phyloP scores from a whole-genome alignment of 1,140 invertebrate species.

The Liolophura sinensis region DNA sequence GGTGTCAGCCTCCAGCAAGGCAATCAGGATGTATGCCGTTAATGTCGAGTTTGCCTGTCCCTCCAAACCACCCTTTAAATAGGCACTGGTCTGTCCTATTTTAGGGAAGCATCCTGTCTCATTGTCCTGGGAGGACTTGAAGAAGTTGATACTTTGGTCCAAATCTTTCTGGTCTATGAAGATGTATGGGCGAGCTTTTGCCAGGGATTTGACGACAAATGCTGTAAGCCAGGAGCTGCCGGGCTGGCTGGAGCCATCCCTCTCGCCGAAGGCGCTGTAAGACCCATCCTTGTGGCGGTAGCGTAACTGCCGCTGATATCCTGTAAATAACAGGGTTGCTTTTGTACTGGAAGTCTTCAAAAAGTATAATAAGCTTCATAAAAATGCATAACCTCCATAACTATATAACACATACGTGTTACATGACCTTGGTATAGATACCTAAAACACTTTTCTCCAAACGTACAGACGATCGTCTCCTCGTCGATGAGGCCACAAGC shows the following conservation, averaged over 20 bases:
- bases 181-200: conserved; percentile 78
- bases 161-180: conserved; percentile 76
- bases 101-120: conserved; percentile 80
- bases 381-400: too few species aligned
- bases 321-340: conserved; percentile 48
- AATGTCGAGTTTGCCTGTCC: conserved; percentile 23
- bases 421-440: too few species aligned
- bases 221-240: conserved; percentile 88
- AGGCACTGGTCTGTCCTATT: conserved; percentile 46
- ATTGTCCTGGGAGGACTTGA: conserved; percentile 71
- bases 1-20: conserved; percentile 44
- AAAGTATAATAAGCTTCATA: too few species aligned
- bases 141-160: conserved; percentile 75
- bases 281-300: conserved; percentile 87
- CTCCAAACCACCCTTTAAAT: conserved; percentile 52
- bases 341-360: neutral
- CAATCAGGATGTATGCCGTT: conserved; percentile 51
- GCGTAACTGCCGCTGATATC: conserved; percentile 89
- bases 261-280: conserved; percentile 86
- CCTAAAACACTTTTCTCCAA: too few species aligned
- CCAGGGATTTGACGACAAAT: conserved; percentile 83
- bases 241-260: conserved; percentile 71
- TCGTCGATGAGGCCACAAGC: too few species aligned
- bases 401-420: too few species aligned
- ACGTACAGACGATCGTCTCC: too few species aligned